A percentile compares a stretch with the other conserved stretches of the same genome.
Conservation (phyloP, 2,888 invertebrate species). For the Lasioglossum leucozonium region DNA sequence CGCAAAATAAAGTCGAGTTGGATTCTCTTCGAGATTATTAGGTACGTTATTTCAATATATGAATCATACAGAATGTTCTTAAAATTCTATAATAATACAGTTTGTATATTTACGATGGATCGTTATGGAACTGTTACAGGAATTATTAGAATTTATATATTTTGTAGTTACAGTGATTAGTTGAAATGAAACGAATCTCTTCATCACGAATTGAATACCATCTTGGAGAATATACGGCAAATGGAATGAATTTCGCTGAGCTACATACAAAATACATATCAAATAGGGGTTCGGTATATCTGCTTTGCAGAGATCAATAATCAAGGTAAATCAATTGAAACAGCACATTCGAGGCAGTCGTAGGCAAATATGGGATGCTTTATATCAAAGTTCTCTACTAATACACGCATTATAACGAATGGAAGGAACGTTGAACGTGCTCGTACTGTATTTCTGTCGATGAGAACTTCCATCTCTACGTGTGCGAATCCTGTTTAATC, state of each 20-base stretch:
- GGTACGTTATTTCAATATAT: not conserved
- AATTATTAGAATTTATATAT: not conserved
- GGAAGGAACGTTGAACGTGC: not conserved
- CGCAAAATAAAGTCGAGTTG: not conserved
- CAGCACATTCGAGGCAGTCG: conserved; percentile 10
- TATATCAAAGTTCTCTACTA: conserved; percentile 10
- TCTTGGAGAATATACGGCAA: not conserved
- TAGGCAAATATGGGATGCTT: conserved; percentile 33
- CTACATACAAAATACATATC: conserved; percentile 15
- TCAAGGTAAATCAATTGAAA: conserved; percentile 25
- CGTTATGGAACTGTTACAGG: too few relatives aligned
- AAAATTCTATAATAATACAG: too few relatives aligned
- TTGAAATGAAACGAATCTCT: not conserved
- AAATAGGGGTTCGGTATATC: conserved; percentile 20
- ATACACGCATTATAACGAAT: conserved; percentile 8
- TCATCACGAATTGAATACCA: too few relatives aligned
- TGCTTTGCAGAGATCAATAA: conserved; percentile 30
- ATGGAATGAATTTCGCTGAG: not conserved
- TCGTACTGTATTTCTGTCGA: not conserved
- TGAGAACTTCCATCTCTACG: not conserved
- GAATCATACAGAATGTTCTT: too few relatives aligned
- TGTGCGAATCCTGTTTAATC: not conserved
- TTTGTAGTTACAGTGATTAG: not conserved
- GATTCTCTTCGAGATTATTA: not conserved
- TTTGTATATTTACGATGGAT: too few relatives aligned